Base-by-base conservation (phyloP, 2,888 invertebrate species). In the Orthosia cruda region DNA sequence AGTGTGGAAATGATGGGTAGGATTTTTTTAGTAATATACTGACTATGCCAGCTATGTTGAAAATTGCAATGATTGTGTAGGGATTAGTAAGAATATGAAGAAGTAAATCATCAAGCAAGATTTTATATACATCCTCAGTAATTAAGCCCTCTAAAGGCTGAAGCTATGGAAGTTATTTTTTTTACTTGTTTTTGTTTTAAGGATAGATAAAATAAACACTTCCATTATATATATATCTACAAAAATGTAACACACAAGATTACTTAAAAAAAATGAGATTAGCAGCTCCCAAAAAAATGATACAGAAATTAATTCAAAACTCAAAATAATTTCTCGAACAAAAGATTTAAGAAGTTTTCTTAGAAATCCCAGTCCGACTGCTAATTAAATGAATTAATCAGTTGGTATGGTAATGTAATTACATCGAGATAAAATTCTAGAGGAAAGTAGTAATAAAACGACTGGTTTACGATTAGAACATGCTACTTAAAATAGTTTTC, bases 361-460 rank as follows among this genome's bases (percentile, higher is more conserved):
- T 57, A 73, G 77, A 85, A 83, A 66, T 54, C 13, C 26, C 69
- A 74, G 20, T 55, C 32, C 50, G 26, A 64, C 65, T 67, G 62
- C 55, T 87, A 85, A 85, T 87, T 80, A 83, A 74, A n/a, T 72
- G 47, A 84, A 88, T 87, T 82, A 87, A 85, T 84, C 67, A 80
- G 70, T 74, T 59, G 49, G 69, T 88, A 87, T 88, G 85, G 71
- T 87, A 87, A 87, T 87, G 70, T 78, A 70, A 87, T 81, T 76
- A 72, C 71, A 64, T 59, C 47, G 13, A 76, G 77, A 82, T 84
- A 77, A 83, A 63, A 86, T 84, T 82, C 77, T 72, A 76, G 50
- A 82, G 84, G 80, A 88, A 87, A 87, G 81, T 71, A 65, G 75
- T 71, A 58, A 80, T 83, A 80, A 83, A 83, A 75, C 52, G 54